Evolutionary conservation across 2,797 vertebrate genomes (phyloP).

Genomic region (Hafferia zeledoni): DNA sequence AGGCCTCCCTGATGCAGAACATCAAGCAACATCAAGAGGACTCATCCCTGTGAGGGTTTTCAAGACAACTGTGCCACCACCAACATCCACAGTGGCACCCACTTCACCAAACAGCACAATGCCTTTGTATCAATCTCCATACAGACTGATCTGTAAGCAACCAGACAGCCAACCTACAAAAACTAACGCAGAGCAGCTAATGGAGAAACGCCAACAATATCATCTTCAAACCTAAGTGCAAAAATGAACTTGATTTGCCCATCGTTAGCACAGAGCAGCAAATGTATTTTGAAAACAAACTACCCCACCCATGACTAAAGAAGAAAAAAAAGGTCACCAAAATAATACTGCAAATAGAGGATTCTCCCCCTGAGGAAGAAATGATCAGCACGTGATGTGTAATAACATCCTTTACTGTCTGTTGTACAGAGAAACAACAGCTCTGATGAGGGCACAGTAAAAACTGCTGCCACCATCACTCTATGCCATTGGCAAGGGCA

Average conservation of each 20-base stretch:
- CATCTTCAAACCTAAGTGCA: neutral
- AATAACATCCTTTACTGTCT: conserved; percentile 8
- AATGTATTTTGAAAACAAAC: neutral
- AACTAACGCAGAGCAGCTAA: neutral
- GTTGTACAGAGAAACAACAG: neutral
- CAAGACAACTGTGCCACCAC: neutral
- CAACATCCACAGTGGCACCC: neutral
- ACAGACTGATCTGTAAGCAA: neutral
- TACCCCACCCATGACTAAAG: conserved; percentile 3
- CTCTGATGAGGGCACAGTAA: neutral
- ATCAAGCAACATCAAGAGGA: neutral
- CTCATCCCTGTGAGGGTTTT: neutral
- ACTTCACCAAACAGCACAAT: neutral
- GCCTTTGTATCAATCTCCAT: neutral
- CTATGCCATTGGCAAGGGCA: conserved; percentile 39
- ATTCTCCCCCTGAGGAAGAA: conserved; percentile 1
- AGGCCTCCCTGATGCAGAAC: neutral
- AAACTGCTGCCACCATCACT: neutral
- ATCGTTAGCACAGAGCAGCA: neutral
- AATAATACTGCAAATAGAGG: neutral
- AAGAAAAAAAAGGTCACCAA: neutral
- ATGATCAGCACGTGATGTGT: neutral
- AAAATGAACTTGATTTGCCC: neutral
- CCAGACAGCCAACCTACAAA: neutral
- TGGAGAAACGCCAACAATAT: neutral